These are phyloP conservation scores for Urocyon cinereoargenteus DNA, from an alignment of 2,797 vertebrate species.

Conservation along the genomic window DNA sequence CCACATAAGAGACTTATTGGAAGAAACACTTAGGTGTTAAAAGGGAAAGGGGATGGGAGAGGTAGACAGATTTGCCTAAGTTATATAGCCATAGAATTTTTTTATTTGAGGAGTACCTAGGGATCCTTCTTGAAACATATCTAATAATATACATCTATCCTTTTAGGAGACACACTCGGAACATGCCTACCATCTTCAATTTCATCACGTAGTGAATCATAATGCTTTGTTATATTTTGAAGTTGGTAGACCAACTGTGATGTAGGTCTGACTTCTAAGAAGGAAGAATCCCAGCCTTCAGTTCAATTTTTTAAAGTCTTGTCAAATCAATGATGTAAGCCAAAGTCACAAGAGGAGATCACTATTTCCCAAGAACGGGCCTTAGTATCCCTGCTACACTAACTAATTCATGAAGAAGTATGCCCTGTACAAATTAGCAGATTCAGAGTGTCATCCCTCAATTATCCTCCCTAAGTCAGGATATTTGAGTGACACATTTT, in stretches of 20 bases:
- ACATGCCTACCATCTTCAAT: background rate
- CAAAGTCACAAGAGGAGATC: background rate
- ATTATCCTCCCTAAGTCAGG: background rate
- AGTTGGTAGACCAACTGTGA: background rate
- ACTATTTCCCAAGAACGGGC: background rate
- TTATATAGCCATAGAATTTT: background rate
- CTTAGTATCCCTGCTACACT: background rate
- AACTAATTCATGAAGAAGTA: background rate
- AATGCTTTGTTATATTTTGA: background rate
- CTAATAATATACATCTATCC: background rate
- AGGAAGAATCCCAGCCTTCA: background rate
- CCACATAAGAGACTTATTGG: background rate
- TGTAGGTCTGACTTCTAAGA: background rate
- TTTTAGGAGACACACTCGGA: background rate
- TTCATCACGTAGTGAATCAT: conserved; percentile 2
- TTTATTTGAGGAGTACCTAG: background rate
- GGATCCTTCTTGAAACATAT: background rate
- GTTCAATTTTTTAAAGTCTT: background rate
- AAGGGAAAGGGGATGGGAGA: background rate
- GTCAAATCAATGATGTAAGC: background rate
- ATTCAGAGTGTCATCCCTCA: background rate
- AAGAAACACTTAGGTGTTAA: background rate
- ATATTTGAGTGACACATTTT: background rate
- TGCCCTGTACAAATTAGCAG: too few species aligned
- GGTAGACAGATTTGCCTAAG: background rate